A percentile compares a stretch with the other conserved stretches of the same genome.
phyloP scores from a whole-genome alignment of 2,113 vertebrate species.

The Probosciger aterrimus region DNA sequence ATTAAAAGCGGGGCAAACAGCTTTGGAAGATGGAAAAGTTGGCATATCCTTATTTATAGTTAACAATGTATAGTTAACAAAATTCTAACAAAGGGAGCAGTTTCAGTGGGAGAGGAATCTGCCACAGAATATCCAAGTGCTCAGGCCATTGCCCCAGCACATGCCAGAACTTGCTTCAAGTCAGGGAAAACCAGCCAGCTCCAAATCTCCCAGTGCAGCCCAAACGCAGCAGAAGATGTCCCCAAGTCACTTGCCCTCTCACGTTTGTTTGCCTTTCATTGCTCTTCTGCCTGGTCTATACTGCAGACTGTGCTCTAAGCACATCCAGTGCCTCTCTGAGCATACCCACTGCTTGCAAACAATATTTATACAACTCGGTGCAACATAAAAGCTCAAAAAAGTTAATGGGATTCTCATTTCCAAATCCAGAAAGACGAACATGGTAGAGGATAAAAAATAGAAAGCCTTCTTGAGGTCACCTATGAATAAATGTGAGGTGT shows the following conservation, averaged over 20 bases:
- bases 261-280: neutral
- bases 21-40: neutral
- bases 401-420: neutral
- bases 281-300: rapidly evolving
- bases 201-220: neutral
- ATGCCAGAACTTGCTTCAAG: neutral
- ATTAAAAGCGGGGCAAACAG: neutral
- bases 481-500: neutral
- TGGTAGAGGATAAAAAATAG: neutral
- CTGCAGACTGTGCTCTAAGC: neutral
- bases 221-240: neutral
- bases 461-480: neutral
- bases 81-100: neutral
- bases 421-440: neutral
- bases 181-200: neutral
- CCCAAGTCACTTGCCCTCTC: neutral
- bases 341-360: neutral
- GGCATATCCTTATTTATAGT: neutral
- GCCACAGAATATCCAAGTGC: neutral
- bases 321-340: neutral
- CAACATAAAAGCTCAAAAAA: neutral
- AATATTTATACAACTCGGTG: neutral
- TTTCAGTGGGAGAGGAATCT: neutral
- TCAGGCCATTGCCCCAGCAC: neutral
- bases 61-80: neutral